phyloP scores from a whole-genome alignment of 2,113 vertebrate species.

The Toxotes chatareus region DNA sequence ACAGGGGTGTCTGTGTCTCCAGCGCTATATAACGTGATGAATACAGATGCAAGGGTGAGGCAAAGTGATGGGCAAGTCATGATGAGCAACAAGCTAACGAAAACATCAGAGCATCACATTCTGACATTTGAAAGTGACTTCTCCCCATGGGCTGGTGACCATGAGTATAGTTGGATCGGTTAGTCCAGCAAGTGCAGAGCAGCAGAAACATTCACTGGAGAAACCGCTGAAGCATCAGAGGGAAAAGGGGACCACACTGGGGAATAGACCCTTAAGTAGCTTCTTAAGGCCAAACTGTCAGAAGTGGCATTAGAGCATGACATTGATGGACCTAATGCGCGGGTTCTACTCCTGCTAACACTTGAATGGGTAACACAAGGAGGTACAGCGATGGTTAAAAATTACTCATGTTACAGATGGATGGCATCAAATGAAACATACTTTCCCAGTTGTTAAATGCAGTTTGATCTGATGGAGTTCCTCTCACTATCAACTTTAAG shows the following conservation, averaged over 20 bases:
- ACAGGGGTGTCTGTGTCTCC: neutral
- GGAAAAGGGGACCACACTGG: slow-evolving; percentile 32
- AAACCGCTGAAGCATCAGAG: slow-evolving; percentile 44
- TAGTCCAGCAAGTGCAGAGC: slow-evolving; percentile 21
- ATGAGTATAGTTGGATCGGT: slow-evolving; percentile 44
- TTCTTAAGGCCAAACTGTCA: slow-evolving; percentile 65
- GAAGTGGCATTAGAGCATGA: slow-evolving; percentile 57
- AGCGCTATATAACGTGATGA: neutral
- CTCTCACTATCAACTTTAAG: neutral
- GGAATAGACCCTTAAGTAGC: slow-evolving; percentile 50
- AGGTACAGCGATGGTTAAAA: neutral
- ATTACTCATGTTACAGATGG: neutral
- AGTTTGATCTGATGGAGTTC: neutral
- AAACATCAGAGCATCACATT: slow-evolving; percentile 55
- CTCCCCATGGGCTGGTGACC: slow-evolving; percentile 60
- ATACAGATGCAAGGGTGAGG: neutral
- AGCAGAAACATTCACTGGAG: slow-evolving; percentile 38
- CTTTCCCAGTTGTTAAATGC: neutral
- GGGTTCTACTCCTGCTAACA: slow-evolving; percentile 8
- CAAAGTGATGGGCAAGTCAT: neutral
- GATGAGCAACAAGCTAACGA: slow-evolving; percentile 37
- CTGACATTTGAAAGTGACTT: slow-evolving; percentile 77
- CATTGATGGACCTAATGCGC: slow-evolving; percentile 51
- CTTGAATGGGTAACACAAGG: slow-evolving; percentile 5
- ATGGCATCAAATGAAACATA: neutral